A percentile compares a stretch with the other conserved stretches of the same genome.
Conservation (phyloP, 2,113 vertebrate genomes). For the Sapayoa aenigma region DNA sequence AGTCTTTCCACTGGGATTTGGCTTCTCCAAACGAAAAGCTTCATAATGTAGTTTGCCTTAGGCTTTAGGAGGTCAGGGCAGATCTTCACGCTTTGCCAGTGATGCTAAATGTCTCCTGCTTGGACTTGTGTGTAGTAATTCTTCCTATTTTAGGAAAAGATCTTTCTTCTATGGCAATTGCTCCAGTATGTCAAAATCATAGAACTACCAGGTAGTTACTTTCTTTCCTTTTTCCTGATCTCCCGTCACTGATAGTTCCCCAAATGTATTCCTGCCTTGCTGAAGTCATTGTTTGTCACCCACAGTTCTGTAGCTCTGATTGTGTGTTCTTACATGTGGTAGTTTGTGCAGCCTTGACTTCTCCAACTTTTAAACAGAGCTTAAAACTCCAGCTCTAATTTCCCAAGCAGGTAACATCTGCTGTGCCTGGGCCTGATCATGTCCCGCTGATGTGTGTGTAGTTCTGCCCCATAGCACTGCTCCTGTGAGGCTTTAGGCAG, state of each 20-base stretch:
- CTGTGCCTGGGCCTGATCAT: neutral
- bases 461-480: neutral
- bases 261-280: neutral
- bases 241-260: neutral
- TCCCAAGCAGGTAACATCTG: neutral
- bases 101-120: neutral
- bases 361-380: neutral
- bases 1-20: neutral
- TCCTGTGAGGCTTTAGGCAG: neutral
- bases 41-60: neutral
- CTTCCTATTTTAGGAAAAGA: neutral
- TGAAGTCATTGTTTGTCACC: rapidly evolving
- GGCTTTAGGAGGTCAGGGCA: neutral
- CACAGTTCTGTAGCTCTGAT: rapidly evolving
- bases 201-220: neutral
- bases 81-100: neutral
- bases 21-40: neutral
- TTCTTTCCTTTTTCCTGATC: neutral
- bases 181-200: neutral
- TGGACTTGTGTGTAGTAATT: neutral
- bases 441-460: rapidly evolving
- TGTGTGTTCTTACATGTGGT: neutral
- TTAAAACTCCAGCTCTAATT: neutral
- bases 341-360: neutral
- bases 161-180: neutral